phyloP scores from a whole-genome alignment of 2,797 vertebrate species.

The Sorex maritimensis region DNA sequence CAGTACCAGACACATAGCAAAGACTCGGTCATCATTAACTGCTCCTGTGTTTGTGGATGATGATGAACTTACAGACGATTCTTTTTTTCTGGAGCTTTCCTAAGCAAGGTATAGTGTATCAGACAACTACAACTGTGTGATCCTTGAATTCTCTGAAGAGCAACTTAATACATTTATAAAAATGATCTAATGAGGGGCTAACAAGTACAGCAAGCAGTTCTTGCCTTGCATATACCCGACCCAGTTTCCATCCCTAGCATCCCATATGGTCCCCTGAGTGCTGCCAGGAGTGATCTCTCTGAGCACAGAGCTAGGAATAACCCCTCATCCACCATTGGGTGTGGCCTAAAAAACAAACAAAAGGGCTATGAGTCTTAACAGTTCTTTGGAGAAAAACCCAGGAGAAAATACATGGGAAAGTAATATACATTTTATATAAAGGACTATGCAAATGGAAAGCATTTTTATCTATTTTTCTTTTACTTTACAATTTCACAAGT shows the following conservation, averaged over 20 bases:
- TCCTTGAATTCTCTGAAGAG: neutral
- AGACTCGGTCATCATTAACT: neutral
- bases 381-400: slow-evolving; percentile 31
- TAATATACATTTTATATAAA: slow-evolving; percentile 34
- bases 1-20: neutral
- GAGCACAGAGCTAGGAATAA: no score
- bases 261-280: no score
- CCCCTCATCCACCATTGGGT: no score
- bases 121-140: neutral
- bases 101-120: neutral
- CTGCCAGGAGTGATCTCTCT: no score
- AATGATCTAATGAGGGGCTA: neutral
- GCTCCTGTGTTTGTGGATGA: neutral
- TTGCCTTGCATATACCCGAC: no score
- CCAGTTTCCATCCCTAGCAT: no score
- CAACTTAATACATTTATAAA: slow-evolving; percentile 45
- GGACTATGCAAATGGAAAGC: neutral
- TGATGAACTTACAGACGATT: neutral
- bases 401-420: slow-evolving; percentile 58
- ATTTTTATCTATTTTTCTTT: slow-evolving; percentile 15
- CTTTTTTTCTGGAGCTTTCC: slow-evolving; percentile 1
- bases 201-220: no score
- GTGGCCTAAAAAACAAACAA: no score
- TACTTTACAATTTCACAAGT: neutral
- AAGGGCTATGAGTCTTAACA: neutral